Evolutionary conservation across 2,797 vertebrate genomes (phyloP), one percentile per base, ranked within the genome.

Genomic region (Diplodus sargus): DNA sequence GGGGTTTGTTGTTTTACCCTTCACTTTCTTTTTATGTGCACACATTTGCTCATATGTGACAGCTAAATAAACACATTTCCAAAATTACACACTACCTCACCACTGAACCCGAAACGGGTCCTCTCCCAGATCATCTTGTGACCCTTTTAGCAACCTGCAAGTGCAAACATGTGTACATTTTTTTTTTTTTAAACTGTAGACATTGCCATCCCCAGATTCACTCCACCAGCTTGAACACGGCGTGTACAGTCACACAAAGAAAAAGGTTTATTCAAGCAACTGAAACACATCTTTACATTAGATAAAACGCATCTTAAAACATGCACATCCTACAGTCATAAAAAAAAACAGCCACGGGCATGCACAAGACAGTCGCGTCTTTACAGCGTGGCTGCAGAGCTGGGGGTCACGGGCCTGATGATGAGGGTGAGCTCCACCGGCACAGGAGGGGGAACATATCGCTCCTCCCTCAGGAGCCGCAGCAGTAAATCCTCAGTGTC

Each of bases 401-500:
- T 53, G 30, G 30, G 16, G 14, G 61, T 20, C 61, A 90, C 78
- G 5, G 96, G 96, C 56, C 95, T 95, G 90, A 97, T 94, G 87
- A 96, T 93, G 71, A 97, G 94, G 10, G 95, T 95, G 65, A 96
- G 96, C 85, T 97, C 94, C 86, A 92, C 91, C 18, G 96, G 96
- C 16, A 96, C 78, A 0, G 96, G 96, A 81, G 97, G 96, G 64
- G 95, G 92, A 70, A 96, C 54, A 0, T 96, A 97, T 48, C 95
- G 94, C 80, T 98, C 97, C 87, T 96, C 95, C 78, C 96, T 87
- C 81, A 97, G 94, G 22, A 98, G 91, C 30, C 96, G 93, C 87
- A 98, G 78, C 16, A 97, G 92, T 81, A 98, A 93, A 81, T 96
- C 95, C 88, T 97, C 95, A 18, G 92, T 94, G 76, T 97, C 96